phyloP scores from a whole-genome alignment of 2,797 vertebrate genomes.

The Anisognathus igniventris region DNA sequence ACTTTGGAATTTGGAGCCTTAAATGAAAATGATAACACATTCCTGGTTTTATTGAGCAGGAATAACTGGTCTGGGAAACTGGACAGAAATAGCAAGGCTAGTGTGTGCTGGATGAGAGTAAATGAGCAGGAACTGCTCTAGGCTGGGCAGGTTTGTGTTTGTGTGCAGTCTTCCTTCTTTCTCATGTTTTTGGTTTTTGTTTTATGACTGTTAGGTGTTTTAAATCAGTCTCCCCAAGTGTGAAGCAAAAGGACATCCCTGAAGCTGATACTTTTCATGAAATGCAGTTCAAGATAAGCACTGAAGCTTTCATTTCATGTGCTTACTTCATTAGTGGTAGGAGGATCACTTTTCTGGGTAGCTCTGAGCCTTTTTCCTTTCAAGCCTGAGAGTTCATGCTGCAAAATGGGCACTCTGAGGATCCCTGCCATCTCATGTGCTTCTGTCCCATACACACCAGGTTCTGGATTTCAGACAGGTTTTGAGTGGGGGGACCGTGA shows the following conservation, averaged over 20 bases:
- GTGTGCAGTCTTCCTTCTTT: background rate
- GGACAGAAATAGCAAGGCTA: background rate
- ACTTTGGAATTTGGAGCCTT: background rate
- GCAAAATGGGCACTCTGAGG: background rate
- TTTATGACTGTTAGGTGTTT: background rate
- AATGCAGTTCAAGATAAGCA: background rate
- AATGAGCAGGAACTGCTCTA: background rate
- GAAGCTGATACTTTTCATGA: background rate
- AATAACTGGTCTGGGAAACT: constrained; percentile 36
- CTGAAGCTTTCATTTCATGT: background rate
- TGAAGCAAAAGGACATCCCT: background rate
- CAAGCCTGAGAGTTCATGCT: background rate
- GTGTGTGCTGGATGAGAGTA: background rate
- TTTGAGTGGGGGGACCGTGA: background rate
- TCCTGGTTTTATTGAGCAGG: constrained; percentile 36
- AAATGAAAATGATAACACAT: background rate
- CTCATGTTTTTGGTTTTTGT: background rate
- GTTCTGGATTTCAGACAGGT: background rate
- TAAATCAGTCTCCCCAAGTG: background rate
- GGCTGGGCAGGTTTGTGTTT: background rate
- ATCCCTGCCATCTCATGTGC: accelerated
- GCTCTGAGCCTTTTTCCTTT: background rate
- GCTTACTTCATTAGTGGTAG: background rate
- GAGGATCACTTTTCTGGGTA: background rate
- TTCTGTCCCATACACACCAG: background rate